Conservation (phyloP, 2,888 invertebrate species). For the Drosophila tripunctata region DNA sequence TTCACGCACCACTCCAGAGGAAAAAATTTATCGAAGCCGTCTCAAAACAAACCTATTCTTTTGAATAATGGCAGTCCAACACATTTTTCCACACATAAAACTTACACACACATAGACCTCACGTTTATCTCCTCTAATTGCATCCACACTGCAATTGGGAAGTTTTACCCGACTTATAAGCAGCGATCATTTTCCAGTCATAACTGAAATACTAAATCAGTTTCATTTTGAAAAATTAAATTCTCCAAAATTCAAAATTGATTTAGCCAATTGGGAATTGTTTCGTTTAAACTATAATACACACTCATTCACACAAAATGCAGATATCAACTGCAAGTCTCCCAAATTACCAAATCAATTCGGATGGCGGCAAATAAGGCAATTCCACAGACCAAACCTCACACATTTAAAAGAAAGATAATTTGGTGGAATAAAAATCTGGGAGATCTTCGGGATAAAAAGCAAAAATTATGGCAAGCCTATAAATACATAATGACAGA, state of each 20-base stretch:
- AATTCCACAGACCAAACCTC: constrained; percentile 15
- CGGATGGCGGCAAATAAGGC: constrained; percentile 9
- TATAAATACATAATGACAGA: constrained; percentile 19
- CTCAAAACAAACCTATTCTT: neutral
- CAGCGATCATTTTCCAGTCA: constrained; percentile 12
- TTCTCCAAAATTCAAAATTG: constrained; percentile 12
- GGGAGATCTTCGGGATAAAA: constrained; percentile 7
- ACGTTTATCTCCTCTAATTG: constrained; percentile 22
- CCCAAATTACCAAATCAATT: constrained; percentile 17
- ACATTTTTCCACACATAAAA: constrained; percentile 17
- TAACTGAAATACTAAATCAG: constrained; percentile 12
- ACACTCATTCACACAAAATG: constrained; percentile 4
- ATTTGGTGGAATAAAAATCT: constrained; percentile 8
- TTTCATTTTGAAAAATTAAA: constrained; percentile 9
- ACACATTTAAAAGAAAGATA: constrained; percentile 11
- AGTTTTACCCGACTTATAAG: constrained; percentile 17
- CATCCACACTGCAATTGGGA: constrained; percentile 15
- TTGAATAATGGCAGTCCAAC: constrained; percentile 10
- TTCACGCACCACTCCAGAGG: constrained; percentile 10
- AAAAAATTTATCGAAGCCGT: constrained; percentile 11
- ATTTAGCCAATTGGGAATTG: constrained; percentile 3
- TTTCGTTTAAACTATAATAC: constrained; percentile 11
- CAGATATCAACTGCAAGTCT: constrained; percentile 9
- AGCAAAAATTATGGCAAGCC: constrained; percentile 10
- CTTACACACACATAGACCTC: constrained; percentile 23